Percentiles rank a stretch among this genome's conserved stretches.
phyloP scores from a whole-genome alignment of 2,888 invertebrate species.

The Drosophila diplacantha region DNA sequence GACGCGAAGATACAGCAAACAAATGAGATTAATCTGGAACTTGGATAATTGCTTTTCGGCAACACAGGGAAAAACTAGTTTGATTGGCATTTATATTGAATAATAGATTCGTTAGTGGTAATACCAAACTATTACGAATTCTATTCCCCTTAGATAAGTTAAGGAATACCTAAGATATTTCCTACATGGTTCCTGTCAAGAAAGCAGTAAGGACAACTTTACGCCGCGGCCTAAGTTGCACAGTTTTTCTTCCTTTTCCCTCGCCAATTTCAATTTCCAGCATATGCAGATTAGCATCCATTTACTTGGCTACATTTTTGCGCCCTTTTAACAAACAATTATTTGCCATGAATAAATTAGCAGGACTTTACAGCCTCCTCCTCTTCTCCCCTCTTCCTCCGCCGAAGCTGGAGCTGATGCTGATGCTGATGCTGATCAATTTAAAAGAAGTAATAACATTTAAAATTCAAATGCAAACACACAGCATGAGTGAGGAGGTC shows the following conservation, averaged over 20 bases:
- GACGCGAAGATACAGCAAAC: slow-evolving; percentile 8
- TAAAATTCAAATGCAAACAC: slow-evolving; percentile 65
- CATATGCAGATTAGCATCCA: slow-evolving; percentile 39
- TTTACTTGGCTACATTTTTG: slow-evolving; percentile 34
- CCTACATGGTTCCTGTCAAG: background rate
- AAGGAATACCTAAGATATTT: no score
- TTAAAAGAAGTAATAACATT: slow-evolving; percentile 66
- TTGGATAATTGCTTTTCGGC: slow-evolving; percentile 1
- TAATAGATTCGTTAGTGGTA: background rate
- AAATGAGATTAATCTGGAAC: slow-evolving; percentile 9
- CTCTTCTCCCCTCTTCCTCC: background rate
- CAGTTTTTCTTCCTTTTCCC: background rate
- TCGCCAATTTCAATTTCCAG: slow-evolving; percentile 33
- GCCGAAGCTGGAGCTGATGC: slow-evolving; percentile 13
- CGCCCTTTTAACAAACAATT: slow-evolving; percentile 60
- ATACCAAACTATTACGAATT: no score
- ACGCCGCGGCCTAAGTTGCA: background rate
- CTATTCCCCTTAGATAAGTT: background rate
- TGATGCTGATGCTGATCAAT: slow-evolving; percentile 57
- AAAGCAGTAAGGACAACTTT: slow-evolving; percentile 2
- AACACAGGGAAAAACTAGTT: background rate
- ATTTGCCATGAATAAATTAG: slow-evolving; percentile 70
- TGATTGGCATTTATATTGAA: background rate
- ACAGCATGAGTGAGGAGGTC: slow-evolving; percentile 25
- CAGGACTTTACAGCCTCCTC: slow-evolving; percentile 24